Base-by-base conservation (phyloP, 2,888 invertebrate genomes). In the Chloroclysta siterata region DNA sequence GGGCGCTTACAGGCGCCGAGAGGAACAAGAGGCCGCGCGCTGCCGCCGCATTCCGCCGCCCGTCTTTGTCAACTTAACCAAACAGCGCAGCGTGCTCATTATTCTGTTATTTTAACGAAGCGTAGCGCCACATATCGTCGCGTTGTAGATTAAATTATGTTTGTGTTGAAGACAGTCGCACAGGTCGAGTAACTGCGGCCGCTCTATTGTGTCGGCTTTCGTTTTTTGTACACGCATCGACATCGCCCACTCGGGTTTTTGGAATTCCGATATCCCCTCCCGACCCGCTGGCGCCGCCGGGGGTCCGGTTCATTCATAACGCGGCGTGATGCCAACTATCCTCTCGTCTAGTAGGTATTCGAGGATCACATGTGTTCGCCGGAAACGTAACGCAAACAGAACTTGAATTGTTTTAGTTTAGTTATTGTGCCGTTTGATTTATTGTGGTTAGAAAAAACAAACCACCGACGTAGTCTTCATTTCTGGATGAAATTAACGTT, bases 281-380 rank as follows among this genome's bases (percentile, higher is more conserved):
- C 67, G 60, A 65, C 63, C 68, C 66, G 65, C 75, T 65, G 17
- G 71, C 74, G 69, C 75, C 72, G 76, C 73, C 73, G 72, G 86
- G 85, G 88, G 88, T 87, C 88, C 79, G 76, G 82, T 90, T 87
- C 92, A 93, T 93, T 93, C 92, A 93, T 89, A 89, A 89, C 88
- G 69, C 87, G 80, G 80, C 87, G 83, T 84, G 87, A 83, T 83
- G 81, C 83, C 84, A 75, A 68, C 73, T 73, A 65, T 64, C 62
- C 60, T 42, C 66, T 44, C 66, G 62, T 72, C 74, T 55, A 62
- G 63, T 68, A 68, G 68, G 66, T 66, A 69, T 75, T 69, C 71
- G 75, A 72, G 74, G 74, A 79, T 80, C 80, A 84, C 84, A 85
- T 81, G 84, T 86, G 83, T 78, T 79, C 73, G 74, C 81, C 85